phyloP scores from a whole-genome alignment of 1,140 invertebrate genomes.

The Apis cerana region DNA sequence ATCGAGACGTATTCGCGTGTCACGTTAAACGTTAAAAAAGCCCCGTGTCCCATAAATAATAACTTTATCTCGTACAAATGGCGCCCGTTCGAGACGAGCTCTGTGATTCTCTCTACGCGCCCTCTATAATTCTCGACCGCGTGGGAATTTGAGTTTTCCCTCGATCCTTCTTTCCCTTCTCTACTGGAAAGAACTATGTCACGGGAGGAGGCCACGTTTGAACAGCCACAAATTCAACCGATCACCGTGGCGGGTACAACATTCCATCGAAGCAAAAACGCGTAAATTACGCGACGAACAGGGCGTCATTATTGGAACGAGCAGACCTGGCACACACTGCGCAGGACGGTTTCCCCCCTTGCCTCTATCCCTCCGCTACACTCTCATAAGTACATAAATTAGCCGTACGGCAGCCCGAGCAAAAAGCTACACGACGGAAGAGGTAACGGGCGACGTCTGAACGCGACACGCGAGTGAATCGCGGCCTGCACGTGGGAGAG shows the following conservation, averaged over 20 bases:
- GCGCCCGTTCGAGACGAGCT: neutral
- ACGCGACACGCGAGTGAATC: constrained; percentile 44
- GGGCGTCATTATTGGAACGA: constrained; percentile 35
- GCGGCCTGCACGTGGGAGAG: constrained; percentile 27
- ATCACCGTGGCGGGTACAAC: neutral
- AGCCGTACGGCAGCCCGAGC: constrained; percentile 12
- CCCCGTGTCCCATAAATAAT: constrained; percentile 60
- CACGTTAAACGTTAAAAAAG: constrained; percentile 53
- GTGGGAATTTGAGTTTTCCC: constrained; percentile 35
- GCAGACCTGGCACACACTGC: neutral
- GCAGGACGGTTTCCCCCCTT: neutral
- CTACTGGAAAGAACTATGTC: constrained; percentile 25
- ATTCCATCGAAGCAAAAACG: constrained; percentile 3
- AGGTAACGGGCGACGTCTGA: constrained; percentile 31
- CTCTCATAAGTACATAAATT: constrained; percentile 46
- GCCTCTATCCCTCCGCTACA: neutral
- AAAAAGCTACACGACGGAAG: constrained; percentile 39
- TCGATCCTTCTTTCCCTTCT: too few relatives aligned
- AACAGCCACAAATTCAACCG: neutral
- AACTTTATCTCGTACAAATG: constrained; percentile 61
- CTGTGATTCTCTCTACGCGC: too few relatives aligned
- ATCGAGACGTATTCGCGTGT: constrained; percentile 42
- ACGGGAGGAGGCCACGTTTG: neutral
- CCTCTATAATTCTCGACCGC: neutral
- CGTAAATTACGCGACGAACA: constrained; percentile 34